phyloP scores from a whole-genome alignment of 2,888 invertebrate genomes.

The Caprella mutica region DNA sequence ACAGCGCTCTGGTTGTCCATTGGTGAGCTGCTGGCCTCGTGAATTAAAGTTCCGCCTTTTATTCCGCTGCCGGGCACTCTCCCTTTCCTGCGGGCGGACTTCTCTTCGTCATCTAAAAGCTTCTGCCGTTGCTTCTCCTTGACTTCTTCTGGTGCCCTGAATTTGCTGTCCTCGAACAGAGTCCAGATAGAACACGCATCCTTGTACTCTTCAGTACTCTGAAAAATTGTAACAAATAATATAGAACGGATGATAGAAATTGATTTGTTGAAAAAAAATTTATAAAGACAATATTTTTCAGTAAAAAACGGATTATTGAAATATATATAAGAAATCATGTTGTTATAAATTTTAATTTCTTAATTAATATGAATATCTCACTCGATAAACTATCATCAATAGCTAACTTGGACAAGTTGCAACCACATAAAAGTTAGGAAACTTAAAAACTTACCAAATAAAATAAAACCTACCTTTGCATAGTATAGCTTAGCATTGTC shows the following conservation, averaged over 20 bases:
- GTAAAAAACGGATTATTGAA: too few relatives aligned
- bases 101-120: slow-evolving; percentile 19
- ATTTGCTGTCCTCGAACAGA: slow-evolving; percentile 48
- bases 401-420: background rate
- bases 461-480: slow-evolving; percentile 46
- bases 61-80: slow-evolving; percentile 3
- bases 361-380: background rate
- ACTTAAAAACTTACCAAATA: background rate
- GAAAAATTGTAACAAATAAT: background rate
- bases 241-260: too few relatives aligned
- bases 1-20: slow-evolving; percentile 38
- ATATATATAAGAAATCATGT: too few relatives aligned
- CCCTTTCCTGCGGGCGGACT: slow-evolving; percentile 24
- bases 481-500: slow-evolving; percentile 93
- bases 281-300: too few relatives aligned
- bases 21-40: slow-evolving; percentile 28
- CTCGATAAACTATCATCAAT: background rate
- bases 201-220: slow-evolving; percentile 66
- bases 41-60: slow-evolving; percentile 43
- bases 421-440: background rate
- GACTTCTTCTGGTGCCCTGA: slow-evolving; percentile 42
- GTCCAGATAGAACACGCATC: slow-evolving; percentile 85
- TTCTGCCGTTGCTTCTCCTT: slow-evolving; percentile 35
- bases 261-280: too few relatives aligned
- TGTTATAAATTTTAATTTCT: background rate